Conservation (phyloP, 2,797 vertebrate species). For the Danionella dracula region DNA sequence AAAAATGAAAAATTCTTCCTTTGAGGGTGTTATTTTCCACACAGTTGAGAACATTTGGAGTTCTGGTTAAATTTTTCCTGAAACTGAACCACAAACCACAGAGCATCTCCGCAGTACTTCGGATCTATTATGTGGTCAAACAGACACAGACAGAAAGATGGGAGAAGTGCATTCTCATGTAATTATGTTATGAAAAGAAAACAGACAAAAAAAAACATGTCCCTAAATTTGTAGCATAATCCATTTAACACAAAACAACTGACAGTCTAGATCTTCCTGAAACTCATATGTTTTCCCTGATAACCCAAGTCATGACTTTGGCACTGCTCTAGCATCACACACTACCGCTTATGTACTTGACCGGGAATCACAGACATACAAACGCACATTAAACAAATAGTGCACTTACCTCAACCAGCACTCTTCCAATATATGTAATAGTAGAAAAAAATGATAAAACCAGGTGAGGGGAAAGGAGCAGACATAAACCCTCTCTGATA, state of each 20-base stretch:
- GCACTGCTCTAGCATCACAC: neutral
- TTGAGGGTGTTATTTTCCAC: no score
- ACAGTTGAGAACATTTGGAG: no score
- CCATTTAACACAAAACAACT: neutral
- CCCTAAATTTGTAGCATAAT: no score
- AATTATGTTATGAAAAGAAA: neutral
- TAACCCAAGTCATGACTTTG: neutral
- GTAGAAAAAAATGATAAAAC: neutral
- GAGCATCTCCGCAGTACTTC: neutral
- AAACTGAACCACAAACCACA: slow-evolving; percentile 28
- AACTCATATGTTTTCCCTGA: no score
- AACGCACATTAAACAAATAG: no score
- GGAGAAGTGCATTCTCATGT: neutral
- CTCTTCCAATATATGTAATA: no score
- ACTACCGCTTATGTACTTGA: neutral
- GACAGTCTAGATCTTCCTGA: neutral
- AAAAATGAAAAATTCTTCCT: no score
- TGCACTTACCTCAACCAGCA: slow-evolving; percentile 15
- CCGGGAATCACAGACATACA: slow-evolving; percentile 2
- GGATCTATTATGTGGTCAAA: slow-evolving; percentile 16
- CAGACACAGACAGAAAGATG: neutral
- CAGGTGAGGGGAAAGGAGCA: neutral
- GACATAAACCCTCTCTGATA: neutral
- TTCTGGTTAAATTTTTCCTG: neutral
- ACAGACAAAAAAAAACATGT: neutral